Percentiles rank a stretch among this genome's conserved stretches.
phyloP scores from a whole-genome alignment of 2,797 vertebrate species.

The Sandelia bainsii region DNA sequence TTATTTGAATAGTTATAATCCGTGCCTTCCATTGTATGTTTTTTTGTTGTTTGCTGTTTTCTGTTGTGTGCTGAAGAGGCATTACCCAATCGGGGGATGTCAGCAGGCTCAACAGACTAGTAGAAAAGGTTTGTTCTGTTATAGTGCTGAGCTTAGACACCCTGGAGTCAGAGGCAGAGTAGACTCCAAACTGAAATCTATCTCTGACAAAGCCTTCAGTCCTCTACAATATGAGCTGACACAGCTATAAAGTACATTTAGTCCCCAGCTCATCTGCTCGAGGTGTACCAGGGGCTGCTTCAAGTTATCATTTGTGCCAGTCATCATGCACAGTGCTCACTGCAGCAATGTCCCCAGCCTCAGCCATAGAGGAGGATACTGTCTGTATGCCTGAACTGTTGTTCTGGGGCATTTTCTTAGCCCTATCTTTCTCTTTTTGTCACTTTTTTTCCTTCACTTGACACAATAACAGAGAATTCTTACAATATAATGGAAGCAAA shows the following conservation, averaged over 20 bases:
- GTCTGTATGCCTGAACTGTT: constrained; percentile 45
- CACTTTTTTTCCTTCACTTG: constrained; percentile 15
- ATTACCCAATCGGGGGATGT: constrained; percentile 42
- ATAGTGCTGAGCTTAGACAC: constrained; percentile 58
- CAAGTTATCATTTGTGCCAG: constrained; percentile 70
- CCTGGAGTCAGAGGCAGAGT: constrained; percentile 62
- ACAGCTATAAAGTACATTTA: constrained; percentile 73
- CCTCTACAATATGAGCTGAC: constrained; percentile 68
- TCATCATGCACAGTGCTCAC: constrained; percentile 55
- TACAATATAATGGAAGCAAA: constrained; percentile 31
- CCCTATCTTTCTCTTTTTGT: constrained; percentile 7
- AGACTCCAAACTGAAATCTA: constrained; percentile 65
- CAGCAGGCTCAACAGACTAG: constrained; percentile 61
- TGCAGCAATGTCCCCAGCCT: constrained; percentile 57
- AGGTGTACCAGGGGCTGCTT: constrained; percentile 60
- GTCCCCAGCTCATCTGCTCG: constrained; percentile 68
- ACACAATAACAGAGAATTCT: constrained; percentile 40
- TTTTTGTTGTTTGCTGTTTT: constrained; percentile 44
- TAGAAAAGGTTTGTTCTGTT: constrained; percentile 57
- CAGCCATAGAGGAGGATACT: constrained; percentile 44
- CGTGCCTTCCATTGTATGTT: constrained; percentile 12
- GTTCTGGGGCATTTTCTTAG: constrained; percentile 48
- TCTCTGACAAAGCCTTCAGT: constrained; percentile 64
- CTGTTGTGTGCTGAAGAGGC: constrained; percentile 33
- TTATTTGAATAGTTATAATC: constrained; percentile 7